A percentile compares a stretch with the other conserved stretches of the same genome.
phyloP scores from a whole-genome alignment of 2,888 invertebrate species.

The Acanthosepion lycidas region DNA sequence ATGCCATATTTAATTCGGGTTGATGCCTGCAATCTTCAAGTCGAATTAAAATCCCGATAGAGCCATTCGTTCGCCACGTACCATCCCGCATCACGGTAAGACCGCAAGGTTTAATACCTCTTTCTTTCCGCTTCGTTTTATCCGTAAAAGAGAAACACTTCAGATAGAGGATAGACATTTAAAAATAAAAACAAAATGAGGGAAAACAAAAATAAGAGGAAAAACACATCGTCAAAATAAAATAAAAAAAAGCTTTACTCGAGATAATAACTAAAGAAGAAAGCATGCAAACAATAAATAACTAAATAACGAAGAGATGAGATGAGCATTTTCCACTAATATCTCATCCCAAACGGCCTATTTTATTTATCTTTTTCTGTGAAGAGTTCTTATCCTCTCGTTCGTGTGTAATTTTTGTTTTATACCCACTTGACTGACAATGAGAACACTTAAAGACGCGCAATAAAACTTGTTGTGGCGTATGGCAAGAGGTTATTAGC shows the following conservation, averaged over 20 bases:
- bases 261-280: not conserved
- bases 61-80: not conserved
- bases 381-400: constrained; percentile 16
- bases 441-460: not conserved
- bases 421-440: not conserved
- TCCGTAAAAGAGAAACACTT: not conserved
- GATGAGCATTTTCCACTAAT: not conserved
- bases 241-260: no score
- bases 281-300: not conserved
- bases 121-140: not conserved
- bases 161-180: not conserved
- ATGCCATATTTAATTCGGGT: not conserved
- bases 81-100: not conserved
- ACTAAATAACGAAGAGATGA: not conserved
- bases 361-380: not conserved
- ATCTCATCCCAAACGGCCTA: not conserved
- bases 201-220: not conserved
- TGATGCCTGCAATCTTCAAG: not conserved
- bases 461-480: not conserved
- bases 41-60: not conserved
- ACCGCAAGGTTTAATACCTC: not conserved
- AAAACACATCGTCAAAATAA: not conserved
- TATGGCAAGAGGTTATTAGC: not conserved
- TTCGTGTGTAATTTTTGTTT: constrained; percentile 1
- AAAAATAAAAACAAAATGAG: not conserved